Evolutionary conservation across 2,113 vertebrate genomes (phyloP).

Genomic region (Urocitellus parryii): DNA sequence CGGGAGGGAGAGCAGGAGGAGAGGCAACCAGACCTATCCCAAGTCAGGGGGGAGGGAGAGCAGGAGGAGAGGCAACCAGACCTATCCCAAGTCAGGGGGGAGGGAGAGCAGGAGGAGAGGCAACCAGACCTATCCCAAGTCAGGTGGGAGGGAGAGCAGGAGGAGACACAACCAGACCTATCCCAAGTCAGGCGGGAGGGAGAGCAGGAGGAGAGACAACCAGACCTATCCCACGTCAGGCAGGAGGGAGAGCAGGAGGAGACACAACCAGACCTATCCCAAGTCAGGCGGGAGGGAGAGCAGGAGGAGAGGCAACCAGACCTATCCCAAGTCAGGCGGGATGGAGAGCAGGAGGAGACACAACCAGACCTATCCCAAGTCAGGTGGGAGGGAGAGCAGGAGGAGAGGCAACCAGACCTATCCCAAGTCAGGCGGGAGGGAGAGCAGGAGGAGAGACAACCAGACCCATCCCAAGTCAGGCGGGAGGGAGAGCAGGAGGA

Average conservation of each 20-base stretch:
- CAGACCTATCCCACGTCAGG: background rate
- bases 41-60: background rate
- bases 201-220: background rate
- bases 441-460: background rate
- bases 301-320: background rate
- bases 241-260: background rate
- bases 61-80: background rate
- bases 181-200: background rate
- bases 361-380: background rate
- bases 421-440: background rate
- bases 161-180: background rate
- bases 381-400: background rate
- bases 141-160: background rate
- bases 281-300: background rate
- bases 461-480: background rate
- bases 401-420: background rate
- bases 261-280: background rate
- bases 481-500: background rate
- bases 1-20: background rate
- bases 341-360: background rate
- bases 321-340: background rate
- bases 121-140: background rate
- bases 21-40: background rate
- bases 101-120: background rate
- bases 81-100: background rate